These are phyloP conservation scores for Philereme vetulata DNA, from an alignment of 2,888 invertebrate species.

Conservation along the genomic window DNA sequence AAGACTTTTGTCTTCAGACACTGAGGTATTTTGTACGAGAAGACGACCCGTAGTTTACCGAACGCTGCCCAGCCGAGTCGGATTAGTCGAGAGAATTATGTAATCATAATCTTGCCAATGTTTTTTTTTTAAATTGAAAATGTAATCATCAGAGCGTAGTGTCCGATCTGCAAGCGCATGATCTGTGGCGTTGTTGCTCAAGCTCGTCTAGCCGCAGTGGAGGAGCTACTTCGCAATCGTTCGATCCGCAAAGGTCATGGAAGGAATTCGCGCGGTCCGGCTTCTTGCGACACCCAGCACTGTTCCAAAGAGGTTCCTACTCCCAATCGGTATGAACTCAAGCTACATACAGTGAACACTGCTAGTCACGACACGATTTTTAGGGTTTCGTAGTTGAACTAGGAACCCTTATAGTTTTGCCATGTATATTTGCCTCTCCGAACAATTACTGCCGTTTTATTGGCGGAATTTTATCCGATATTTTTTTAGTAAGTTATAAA, in stretches of 20 bases:
- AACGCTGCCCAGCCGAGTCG: too few relatives aligned
- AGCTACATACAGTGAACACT: conserved; percentile 5
- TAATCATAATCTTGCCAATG: too few relatives aligned
- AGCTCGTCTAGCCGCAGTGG: conserved; percentile 75
- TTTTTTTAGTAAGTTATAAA: too few relatives aligned
- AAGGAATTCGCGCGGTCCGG: conserved; percentile 82
- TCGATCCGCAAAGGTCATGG: conserved; percentile 82
- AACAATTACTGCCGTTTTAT: too few relatives aligned
- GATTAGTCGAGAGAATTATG: too few relatives aligned
- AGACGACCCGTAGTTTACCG: too few relatives aligned
- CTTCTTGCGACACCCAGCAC: conserved; percentile 70
- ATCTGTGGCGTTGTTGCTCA: conserved; percentile 75
- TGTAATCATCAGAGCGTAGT: conserved; percentile 8
- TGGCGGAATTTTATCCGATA: too few relatives aligned
- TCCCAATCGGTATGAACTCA: conserved; percentile 15
- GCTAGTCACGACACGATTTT: conserved; percentile 22
- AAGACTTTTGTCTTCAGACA: too few relatives aligned
- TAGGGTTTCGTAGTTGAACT: neutral
- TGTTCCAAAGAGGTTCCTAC: conserved; percentile 64
- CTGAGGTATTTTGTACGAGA: too few relatives aligned
- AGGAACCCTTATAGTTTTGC: too few relatives aligned
- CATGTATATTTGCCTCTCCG: too few relatives aligned
- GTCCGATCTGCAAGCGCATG: conserved; percentile 57
- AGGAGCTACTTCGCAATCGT: conserved; percentile 79
- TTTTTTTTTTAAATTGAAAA: neutral